These are phyloP conservation scores for Porites divaricata DNA, from an alignment of 92 coral and sea anemone genomes.

Conservation along the genomic window DNA sequence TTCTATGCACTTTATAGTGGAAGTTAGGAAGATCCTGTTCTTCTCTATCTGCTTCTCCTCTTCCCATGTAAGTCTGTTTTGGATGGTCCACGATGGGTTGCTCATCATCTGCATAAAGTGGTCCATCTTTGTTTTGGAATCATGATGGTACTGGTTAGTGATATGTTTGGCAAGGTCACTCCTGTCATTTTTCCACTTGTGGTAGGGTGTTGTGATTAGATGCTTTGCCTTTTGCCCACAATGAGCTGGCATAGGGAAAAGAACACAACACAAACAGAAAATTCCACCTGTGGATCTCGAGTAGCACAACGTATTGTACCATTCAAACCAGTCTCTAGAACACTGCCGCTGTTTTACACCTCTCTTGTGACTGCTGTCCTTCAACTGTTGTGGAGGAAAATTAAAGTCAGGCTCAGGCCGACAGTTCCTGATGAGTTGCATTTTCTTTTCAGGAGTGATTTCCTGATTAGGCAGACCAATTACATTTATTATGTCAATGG, in stretches of 20 bases:
- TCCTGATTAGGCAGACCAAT: no score
- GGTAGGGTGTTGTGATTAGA: conserved; percentile 45
- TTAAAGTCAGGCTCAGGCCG: conserved; percentile 53
- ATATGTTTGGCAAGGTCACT: conserved; percentile 36
- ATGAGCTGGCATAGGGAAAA: conserved; percentile 61
- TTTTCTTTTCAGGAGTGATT: no score
- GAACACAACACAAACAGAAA: conserved; percentile 72
- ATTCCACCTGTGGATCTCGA: conserved; percentile 66
- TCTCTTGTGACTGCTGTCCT: conserved; percentile 58
- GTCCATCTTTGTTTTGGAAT: conserved; percentile 45
- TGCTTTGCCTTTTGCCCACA: conserved; percentile 46
- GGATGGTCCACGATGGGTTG: neutral
- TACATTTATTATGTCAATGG: no score
- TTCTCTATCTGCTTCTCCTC: conserved; percentile 48
- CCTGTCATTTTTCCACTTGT: conserved; percentile 60
- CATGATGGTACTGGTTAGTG: conserved; percentile 55
- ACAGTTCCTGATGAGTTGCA: conserved; percentile 45
- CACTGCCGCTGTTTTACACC: conserved; percentile 68
- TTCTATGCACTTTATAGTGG: conserved; percentile 49
- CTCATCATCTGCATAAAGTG: conserved; percentile 5
- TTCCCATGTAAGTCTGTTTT: conserved; percentile 56
- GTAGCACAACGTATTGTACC: conserved; percentile 66
- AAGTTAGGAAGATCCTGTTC: conserved; percentile 52
- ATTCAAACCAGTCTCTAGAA: conserved; percentile 57
- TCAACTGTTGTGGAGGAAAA: conserved; percentile 50